Base-by-base conservation (phyloP, 2,888 invertebrate genomes). In the Mimachlamys varia region DNA sequence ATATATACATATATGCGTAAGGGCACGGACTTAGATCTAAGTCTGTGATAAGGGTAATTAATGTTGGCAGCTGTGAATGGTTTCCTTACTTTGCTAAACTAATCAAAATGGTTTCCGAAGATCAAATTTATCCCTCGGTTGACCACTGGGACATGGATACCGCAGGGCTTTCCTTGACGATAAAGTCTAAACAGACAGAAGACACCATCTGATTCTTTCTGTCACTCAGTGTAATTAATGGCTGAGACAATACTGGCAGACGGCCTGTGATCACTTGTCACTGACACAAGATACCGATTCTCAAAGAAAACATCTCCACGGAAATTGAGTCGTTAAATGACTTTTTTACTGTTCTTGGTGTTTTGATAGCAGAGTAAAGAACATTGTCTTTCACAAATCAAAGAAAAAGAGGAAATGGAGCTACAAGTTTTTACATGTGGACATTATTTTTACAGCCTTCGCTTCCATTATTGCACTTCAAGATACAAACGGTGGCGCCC, bases 61-160 rank as follows among this genome's bases (percentile, higher is more conserved):
- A 76, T 33, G 27, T 27, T 76, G 76, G 76, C 76, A 76, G 76
- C 76, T 76, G 76, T 76, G 76, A 33, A 76, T 22, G 19, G 76
- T 76, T 13, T 76, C 33, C 76, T 76, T 76, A 76, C 33, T 76
- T 76, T 10, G 27, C 76, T 27, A 33, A 76, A 76, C 76, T 76
- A 33, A 33, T 33, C 76, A 33, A 17, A 76, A 76, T 15, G 76
- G 76, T 76, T 33, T 76, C 76, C 33, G 0, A 44, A 33, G 33
- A 76, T 76, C 7, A 76, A 33, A 76, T 27, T 76, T 33, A 33
- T 76, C 76, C 76, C 27, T 13, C 4, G 76, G 33, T 15, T 76
- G 76, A 33, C 33, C 76, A 13, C 12, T 10, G 33, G 33, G 19
- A 27, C 12, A 7, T 12, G 33, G 27, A 76, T 27, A 76, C 76